Conservation (phyloP, 2,797 vertebrate species). For the Alosa sapidissima region DNA sequence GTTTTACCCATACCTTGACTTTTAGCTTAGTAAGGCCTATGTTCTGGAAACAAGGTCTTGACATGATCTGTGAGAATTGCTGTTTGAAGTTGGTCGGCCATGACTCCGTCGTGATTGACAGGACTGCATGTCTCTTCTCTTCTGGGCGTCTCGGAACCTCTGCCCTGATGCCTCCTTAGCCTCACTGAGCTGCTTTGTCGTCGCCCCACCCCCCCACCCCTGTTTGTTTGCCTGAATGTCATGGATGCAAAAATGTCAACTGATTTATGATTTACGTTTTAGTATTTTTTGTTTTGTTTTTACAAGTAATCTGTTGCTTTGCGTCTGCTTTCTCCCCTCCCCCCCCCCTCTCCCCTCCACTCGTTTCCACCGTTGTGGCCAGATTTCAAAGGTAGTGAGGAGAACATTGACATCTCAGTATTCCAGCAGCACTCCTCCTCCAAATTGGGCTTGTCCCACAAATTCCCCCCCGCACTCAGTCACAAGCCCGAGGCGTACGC, state of each 20-base stretch:
- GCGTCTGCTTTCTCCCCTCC: slow-evolving; percentile 65
- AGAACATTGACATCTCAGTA: slow-evolving; percentile 82
- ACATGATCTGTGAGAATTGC: not conserved
- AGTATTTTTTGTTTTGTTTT: slow-evolving; percentile 55
- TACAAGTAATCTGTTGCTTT: slow-evolving; percentile 67
- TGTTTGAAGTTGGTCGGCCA: not conserved
- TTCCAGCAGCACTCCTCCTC: slow-evolving; percentile 74
- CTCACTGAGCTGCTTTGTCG: not conserved
- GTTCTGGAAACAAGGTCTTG: not conserved
- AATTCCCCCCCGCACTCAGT: slow-evolving; percentile 77
- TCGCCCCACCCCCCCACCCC: too few species aligned
- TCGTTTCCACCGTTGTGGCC: slow-evolving; percentile 59
- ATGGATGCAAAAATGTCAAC: not conserved
- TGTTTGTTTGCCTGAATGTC: not conserved
- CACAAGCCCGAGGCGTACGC: slow-evolving; percentile 73
- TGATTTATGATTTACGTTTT: slow-evolving; percentile 9
- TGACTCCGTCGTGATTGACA: not conserved
- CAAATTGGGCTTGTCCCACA: slow-evolving; percentile 81
- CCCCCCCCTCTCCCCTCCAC: slow-evolving; percentile 51
- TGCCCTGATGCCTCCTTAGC: not conserved
- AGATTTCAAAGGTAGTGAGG: slow-evolving; percentile 86
- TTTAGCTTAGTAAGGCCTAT: too few species aligned
- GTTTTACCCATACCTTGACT: not conserved
- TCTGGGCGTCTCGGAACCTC: not conserved
- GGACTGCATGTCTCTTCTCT: not conserved